Evolutionary conservation across 2,113 vertebrate genomes (phyloP).

Genomic region (Austrofundulus limnaeus): DNA sequence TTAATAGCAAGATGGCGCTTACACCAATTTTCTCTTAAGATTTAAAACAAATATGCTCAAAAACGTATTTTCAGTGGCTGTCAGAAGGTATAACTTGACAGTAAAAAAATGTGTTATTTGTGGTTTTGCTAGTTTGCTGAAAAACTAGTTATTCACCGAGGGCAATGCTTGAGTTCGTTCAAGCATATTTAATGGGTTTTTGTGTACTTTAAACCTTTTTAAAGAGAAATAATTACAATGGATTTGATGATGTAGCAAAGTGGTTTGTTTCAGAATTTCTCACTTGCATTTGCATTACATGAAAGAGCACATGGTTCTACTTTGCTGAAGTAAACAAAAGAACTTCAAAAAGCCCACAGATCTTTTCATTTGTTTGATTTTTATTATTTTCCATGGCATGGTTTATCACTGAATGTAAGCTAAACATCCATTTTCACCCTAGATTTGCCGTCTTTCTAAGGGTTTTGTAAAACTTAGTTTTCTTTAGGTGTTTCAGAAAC

Average conservation of each 20-base stretch:
- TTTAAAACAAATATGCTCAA: no score
- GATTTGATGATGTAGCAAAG: slow-evolving; percentile 1
- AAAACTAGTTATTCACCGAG: neutral
- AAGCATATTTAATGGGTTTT: slow-evolving; percentile 1
- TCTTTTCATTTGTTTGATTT: slow-evolving; percentile 11
- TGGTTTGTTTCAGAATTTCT: slow-evolving; percentile 6
- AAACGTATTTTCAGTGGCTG: neutral
- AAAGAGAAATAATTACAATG: neutral
- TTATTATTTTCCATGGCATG: slow-evolving; percentile 7
- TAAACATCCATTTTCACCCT: neutral
- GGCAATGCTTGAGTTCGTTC: neutral
- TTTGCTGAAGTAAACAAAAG: slow-evolving; percentile 13
- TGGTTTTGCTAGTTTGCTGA: neutral
- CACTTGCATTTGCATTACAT: slow-evolving; percentile 38
- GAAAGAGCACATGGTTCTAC: slow-evolving; percentile 8
- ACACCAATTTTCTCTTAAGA: no score
- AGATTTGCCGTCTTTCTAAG: neutral
- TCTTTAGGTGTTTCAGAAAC: slow-evolving; percentile 7
- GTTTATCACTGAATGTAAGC: slow-evolving; percentile 3
- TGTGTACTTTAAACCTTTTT: slow-evolving; percentile 2
- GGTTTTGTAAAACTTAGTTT: slow-evolving; percentile 16
- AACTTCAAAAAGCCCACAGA: neutral
- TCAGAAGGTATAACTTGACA: neutral
- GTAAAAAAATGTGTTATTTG: slow-evolving; percentile 7
- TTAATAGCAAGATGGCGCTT: neutral